phyloP scores from a whole-genome alignment of 30 jellyfish, hydroid and myxozoan species.

The Haliclystus octoradiatus region DNA sequence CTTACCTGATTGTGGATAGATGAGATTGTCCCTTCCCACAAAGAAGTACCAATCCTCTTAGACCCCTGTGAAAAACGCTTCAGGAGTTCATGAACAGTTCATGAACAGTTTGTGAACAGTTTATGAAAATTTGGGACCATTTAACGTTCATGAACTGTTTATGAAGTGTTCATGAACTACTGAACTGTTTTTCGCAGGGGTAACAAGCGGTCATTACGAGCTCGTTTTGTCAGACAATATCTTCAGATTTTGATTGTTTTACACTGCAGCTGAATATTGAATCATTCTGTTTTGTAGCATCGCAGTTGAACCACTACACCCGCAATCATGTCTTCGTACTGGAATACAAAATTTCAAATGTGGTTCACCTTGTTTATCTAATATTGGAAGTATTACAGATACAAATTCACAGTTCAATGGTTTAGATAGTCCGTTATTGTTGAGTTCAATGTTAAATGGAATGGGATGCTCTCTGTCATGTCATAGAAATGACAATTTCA shows the following conservation, averaged over 20 bases:
- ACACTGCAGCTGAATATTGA: too few relatives aligned
- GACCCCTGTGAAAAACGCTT: background rate
- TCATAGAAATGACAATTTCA: constrained; percentile 40
- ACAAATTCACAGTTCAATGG: background rate
- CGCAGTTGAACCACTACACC: constrained; percentile 70
- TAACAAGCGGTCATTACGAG: background rate
- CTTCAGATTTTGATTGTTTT: too few relatives aligned
- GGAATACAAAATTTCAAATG: constrained; percentile 16
- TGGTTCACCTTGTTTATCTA: constrained; percentile 34
- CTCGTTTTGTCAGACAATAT: too few relatives aligned
- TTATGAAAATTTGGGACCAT: too few relatives aligned
- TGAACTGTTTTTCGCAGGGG: too few relatives aligned
- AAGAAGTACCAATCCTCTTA: background rate
- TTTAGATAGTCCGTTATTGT: constrained; percentile 15
- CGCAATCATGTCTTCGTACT: constrained; percentile 36
- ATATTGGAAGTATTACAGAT: background rate
- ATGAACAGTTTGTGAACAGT: too few relatives aligned
- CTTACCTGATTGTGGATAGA: too few relatives aligned
- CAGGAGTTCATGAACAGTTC: too few relatives aligned
- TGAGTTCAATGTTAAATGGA: constrained; percentile 59
- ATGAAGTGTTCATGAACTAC: background rate
- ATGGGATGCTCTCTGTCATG: constrained; percentile 60
- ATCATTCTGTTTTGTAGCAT: constrained; percentile 42
- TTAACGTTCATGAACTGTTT: background rate
- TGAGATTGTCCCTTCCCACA: too few relatives aligned